phyloP scores from a whole-genome alignment of 2,113 vertebrate genomes.

The Nothocercus nigrocapillus region DNA sequence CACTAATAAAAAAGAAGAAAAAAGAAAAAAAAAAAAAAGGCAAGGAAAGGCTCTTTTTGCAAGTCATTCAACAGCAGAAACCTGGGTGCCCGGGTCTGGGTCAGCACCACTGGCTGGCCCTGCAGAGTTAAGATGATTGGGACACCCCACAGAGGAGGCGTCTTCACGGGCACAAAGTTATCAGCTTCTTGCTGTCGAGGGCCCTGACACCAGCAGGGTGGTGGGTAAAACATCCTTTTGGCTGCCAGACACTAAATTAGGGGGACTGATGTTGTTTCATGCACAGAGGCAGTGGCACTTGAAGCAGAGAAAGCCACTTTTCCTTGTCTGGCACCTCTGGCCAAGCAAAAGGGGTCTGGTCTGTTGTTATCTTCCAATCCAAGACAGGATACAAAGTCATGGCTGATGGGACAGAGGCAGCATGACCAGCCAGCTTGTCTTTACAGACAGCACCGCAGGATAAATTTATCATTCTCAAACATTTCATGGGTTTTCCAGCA shows the following conservation, averaged over 20 bases:
- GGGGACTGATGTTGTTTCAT: not conserved
- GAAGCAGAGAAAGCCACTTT: not conserved
- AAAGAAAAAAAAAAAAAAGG: not conserved
- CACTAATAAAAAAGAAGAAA: conserved; percentile 72
- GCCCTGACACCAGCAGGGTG: not conserved
- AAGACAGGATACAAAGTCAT: not conserved
- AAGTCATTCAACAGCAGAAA: not conserved
- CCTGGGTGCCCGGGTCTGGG: fast-evolving
- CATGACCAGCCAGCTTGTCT: not conserved
- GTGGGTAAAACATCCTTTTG: not conserved
- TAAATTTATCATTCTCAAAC: not conserved
- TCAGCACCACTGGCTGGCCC: too few relatives aligned
- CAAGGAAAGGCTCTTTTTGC: not conserved
- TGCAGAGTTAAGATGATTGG: not conserved
- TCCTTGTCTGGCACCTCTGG: not conserved
- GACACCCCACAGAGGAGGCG: fast-evolving
- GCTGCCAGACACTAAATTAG: not conserved
- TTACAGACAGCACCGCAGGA: not conserved
- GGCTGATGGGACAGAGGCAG: not conserved
- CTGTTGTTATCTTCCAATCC: not conserved
- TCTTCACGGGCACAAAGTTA: not conserved
- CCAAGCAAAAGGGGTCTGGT: not conserved
- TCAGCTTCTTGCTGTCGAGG: not conserved
- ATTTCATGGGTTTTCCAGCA: fast-evolving
- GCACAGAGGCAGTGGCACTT: too few relatives aligned